Evolutionary conservation across 2,888 invertebrate genomes (phyloP), one percentile per base, ranked within the genome.

Genomic region (Ceramica pisi): DNA sequence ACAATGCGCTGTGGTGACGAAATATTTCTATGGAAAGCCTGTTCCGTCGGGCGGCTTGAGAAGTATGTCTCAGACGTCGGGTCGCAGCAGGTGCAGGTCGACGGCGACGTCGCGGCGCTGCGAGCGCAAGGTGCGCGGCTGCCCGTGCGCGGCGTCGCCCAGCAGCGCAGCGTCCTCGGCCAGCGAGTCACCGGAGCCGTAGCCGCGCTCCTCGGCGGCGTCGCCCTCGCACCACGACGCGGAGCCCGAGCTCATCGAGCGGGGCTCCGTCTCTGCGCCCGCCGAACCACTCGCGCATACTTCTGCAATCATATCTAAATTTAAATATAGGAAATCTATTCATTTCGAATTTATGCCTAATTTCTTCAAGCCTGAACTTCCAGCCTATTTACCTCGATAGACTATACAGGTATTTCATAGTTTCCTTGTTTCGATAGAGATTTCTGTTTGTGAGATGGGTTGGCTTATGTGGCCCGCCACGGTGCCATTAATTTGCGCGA

Each of bases 151-250:
- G 26, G 88, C 86, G 69, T 90, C 93, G 55, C 95, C 94, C 23
- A 95, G 92, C 78, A 95, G 88, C 62, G 95, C 95, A 9, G 95
- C 92, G 85, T 95, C 95, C 84, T 93, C 97, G 82, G 92, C 97
- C 88, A 95, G 90, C 63, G 96, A 96, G 89, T 96, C 96, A 2
- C 94, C 96, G 67, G 96, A 96, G 59, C 96, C 97, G 82, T 96
- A 97, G 57, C 96, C 97, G 46, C 94, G 92, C 87, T 94, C 94
- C 77, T 94, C 94, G 12, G 91, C 96, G 8, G 80, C 85, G 48
- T 95, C 96, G 56, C 96, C 97, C 73, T 97, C 97, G 78, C 96
- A 96, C 96, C 94, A 96, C 83, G 91, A 97, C 91, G 89, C 94
- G 86, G 90, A 96, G 86, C 96, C 97, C 69, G 95, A 95, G 88